phyloP scores from a whole-genome alignment of 2,113 vertebrate genomes.

The Pterocles burchelli region DNA sequence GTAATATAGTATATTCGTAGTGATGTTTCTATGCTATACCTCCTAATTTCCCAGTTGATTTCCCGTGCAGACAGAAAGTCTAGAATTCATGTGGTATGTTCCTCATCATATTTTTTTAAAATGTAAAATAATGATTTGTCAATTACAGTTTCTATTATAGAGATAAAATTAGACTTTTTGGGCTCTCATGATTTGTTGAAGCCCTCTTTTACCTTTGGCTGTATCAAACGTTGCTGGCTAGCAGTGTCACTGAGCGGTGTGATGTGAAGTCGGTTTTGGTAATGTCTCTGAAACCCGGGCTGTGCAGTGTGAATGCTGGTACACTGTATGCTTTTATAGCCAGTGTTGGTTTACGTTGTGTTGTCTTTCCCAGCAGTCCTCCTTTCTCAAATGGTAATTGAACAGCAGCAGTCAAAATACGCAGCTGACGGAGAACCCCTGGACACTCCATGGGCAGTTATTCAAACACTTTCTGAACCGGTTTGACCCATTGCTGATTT shows the following conservation, averaged over 20 bases:
- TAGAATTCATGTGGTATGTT: conserved; percentile 51
- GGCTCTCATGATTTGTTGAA: background rate
- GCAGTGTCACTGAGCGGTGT: rapidly evolving
- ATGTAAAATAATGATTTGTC: conserved; percentile 54
- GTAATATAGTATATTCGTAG: conserved; percentile 29
- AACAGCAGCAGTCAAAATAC: conserved; percentile 50
- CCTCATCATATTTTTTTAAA: conserved; percentile 42
- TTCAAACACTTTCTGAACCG: conserved; percentile 69
- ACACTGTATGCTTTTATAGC: conserved; percentile 13
- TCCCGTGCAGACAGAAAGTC: conserved; percentile 64
- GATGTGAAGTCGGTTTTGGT: background rate
- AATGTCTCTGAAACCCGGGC: rapidly evolving
- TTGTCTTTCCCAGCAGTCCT: conserved; percentile 46
- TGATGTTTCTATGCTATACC: conserved; percentile 39
- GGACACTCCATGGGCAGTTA: conserved; percentile 51
- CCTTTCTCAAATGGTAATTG: conserved; percentile 18
- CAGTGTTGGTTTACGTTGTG: conserved; percentile 41
- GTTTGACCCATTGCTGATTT: conserved; percentile 66
- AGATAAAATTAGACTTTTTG: background rate
- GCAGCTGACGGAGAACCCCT: conserved; percentile 24
- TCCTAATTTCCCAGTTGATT: conserved; percentile 63
- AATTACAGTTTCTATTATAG: conserved; percentile 5
- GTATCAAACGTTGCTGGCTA: background rate
- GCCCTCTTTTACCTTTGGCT: background rate
- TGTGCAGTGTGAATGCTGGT: background rate